A percentile compares a stretch with the other conserved stretches of the same genome.
Evolutionary conservation across 2,113 vertebrate genomes (phyloP).

Genomic region (Cyanocitta stelleri): DNA sequence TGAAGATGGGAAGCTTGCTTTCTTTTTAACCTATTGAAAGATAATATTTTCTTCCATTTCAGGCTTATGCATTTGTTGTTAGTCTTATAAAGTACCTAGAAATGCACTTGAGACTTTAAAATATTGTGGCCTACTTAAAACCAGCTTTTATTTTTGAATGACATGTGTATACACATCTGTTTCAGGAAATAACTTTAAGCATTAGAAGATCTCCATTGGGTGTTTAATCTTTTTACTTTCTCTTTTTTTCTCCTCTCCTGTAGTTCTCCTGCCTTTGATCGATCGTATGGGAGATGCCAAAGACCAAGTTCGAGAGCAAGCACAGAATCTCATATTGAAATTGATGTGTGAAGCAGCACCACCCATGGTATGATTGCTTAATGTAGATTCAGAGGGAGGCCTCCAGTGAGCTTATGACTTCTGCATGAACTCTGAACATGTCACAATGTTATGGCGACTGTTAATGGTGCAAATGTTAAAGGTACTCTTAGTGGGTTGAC

Average conservation of each 20-base stretch:
- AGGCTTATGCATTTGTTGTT: not conserved
- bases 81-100: not conserved
- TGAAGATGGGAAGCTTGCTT: not conserved
- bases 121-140: not conserved
- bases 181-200: not conserved
- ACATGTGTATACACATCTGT: not conserved
- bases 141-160: not conserved
- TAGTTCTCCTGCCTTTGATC: constrained; percentile 87
- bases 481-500: not conserved
- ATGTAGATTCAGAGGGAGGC: not conserved
- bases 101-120: not conserved
- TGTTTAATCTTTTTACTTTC: not conserved
- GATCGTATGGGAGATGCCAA: constrained; percentile 93
- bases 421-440: not conserved
- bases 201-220: not conserved
- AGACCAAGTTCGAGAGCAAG: constrained; percentile 95
- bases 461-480: not conserved
- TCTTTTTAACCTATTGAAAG: not conserved
- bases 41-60: not conserved
- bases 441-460: not conserved
- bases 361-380: constrained; percentile 80
- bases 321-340: constrained; percentile 85
- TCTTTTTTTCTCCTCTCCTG: not conserved
- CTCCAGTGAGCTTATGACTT: not conserved
- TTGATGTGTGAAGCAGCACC: constrained; percentile 86